Evolutionary conservation across 2,797 vertebrate genomes (phyloP).

Genomic region (Momotus momota): DNA sequence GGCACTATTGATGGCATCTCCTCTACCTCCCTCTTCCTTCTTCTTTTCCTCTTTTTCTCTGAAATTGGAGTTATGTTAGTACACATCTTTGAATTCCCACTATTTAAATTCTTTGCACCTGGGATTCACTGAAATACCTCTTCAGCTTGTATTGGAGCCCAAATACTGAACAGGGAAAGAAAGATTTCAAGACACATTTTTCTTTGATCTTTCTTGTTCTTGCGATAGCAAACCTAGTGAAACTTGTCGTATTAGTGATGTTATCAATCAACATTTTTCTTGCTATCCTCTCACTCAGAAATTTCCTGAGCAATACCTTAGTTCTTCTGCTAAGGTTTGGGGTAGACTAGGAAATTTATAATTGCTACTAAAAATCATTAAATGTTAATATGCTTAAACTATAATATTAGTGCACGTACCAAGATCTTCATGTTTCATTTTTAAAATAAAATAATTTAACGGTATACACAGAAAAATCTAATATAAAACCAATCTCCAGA

Average conservation of each 20-base stretch:
- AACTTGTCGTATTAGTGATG: neutral
- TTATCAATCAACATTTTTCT: neutral
- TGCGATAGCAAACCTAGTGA: neutral
- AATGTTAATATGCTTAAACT: neutral
- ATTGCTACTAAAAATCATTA: neutral
- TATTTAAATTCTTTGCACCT: neutral
- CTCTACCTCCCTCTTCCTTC: neutral
- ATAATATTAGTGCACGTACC: neutral
- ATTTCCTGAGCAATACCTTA: neutral
- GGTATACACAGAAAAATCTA: constrained; percentile 13
- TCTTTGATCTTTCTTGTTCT: neutral
- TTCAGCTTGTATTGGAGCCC: neutral
- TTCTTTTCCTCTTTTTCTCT: neutral
- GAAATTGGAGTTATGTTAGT: neutral
- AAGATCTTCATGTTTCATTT: constrained; percentile 39
- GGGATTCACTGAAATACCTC: neutral
- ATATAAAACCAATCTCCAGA: neutral
- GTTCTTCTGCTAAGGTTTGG: neutral
- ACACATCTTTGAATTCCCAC: neutral
- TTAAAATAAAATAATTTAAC: constrained; percentile 64
- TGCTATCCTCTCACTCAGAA: neutral
- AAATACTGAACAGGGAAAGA: neutral
- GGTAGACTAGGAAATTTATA: neutral
- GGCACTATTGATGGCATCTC: neutral
- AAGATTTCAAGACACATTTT: neutral